Evolutionary conservation across 2,113 vertebrate genomes (phyloP).

Genomic region (Leucopternis melanops): DNA sequence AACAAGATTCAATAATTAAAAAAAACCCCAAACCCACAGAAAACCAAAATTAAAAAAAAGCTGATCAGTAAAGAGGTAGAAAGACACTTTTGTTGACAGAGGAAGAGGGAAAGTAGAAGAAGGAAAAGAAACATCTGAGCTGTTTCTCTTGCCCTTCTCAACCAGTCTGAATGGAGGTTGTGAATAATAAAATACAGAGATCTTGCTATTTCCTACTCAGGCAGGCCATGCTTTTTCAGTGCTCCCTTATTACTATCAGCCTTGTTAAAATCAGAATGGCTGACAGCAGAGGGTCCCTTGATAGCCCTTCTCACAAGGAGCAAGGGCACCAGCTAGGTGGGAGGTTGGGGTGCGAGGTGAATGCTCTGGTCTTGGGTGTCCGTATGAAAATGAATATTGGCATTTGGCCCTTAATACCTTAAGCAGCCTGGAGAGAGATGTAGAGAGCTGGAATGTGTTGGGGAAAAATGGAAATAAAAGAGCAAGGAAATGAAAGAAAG

Average conservation of each 20-base stretch:
- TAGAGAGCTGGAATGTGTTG: background rate
- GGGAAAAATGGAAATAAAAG: background rate
- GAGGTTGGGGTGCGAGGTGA: background rate
- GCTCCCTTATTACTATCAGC: background rate
- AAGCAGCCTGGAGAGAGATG: background rate
- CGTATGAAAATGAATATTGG: background rate
- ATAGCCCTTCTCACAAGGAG: rapidly evolving
- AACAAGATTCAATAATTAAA: slow-evolving; percentile 22
- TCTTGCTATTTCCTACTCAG: background rate
- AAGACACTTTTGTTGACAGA: background rate
- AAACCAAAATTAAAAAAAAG: background rate
- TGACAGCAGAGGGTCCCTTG: background rate
- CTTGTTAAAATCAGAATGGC: background rate
- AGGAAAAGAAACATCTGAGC: background rate
- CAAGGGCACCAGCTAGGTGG: background rate
- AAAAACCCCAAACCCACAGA: background rate
- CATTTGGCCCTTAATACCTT: background rate
- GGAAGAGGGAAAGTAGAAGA: background rate
- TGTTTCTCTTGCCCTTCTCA: background rate
- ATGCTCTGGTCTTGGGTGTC: background rate
- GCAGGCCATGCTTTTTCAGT: background rate
- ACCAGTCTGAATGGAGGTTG: background rate
- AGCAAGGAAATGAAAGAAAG: background rate
- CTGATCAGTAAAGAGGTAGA: background rate
- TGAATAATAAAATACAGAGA: background rate